Evolutionary conservation across 2,888 invertebrate species (phyloP), one percentile per base, ranked within the genome.

Genomic region (Itoplectis maculator): DNA sequence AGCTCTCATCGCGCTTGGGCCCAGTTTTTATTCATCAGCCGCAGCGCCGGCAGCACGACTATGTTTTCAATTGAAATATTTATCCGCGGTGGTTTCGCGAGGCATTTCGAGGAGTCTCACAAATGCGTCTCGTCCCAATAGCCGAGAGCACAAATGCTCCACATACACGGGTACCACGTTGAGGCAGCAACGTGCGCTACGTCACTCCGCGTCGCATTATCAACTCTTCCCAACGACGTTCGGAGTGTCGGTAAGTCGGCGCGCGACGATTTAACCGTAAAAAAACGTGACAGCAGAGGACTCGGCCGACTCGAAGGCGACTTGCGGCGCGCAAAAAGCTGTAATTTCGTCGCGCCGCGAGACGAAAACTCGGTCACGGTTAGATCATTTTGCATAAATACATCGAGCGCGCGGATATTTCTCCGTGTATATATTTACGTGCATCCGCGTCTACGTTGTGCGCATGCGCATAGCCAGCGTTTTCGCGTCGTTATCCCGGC

Each of bases 301-400:
- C 51, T 59, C 45, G 70, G 35, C 8, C 66, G 35, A 49, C 42
- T 35, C 20, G 40, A 54, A 18, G 56, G 15, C 40, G n/a, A n/a
- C 40, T 23, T 49, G 13, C 29, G n/a, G n/a, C n/a, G n/a, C 35
- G 35, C 63, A 40, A 23, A 61, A 70, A 76, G 37, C 45, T 70
- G 35, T 65, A 59, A 72, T 81, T 81, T 66, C 20, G 47, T 51
- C 66, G n/a, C 23, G n/a, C 23, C n/a, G 15, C 20, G 56, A 8
- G 42, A 81, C n/a, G 49, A 66, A 76, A 81, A 59, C 35, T 76
- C 59, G 72, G 76, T 72, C 72, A 72, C 65, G 70, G 65, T 51
- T 47, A 40, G 18, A 76, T 40, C 47, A 20, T 72, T 47, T 65
- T 69, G 61, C 61, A 61, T 61, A 61, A 61, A 61, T 40, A 15